These are phyloP conservation scores for Notolepis coatsorum DNA, from an alignment of 2,797 vertebrate species.

Conservation along the genomic window DNA sequence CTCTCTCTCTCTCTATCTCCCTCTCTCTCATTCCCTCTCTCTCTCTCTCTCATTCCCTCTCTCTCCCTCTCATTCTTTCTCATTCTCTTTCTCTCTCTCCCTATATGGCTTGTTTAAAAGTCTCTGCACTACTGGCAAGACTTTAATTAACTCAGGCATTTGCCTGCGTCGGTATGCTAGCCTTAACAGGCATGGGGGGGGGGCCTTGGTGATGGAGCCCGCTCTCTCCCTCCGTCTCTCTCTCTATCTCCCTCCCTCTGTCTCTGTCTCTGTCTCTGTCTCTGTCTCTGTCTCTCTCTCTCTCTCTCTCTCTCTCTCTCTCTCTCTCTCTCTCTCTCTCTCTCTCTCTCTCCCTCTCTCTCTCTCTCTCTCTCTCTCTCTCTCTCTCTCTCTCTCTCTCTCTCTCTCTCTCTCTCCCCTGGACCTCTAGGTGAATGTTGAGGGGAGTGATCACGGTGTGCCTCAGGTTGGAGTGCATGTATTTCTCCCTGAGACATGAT, in stretches of 20 bases:
- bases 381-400: neutral
- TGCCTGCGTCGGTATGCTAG: too few species aligned
- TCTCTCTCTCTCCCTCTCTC: neutral
- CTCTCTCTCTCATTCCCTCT: neutral
- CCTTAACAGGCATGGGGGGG: too few species aligned
- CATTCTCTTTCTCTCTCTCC: neutral
- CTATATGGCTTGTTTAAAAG: too few species aligned
- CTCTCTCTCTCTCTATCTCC: neutral
- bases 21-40: neutral
- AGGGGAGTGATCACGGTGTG: too few species aligned
- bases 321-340: neutral
- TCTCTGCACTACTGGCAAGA: too few species aligned
- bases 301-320: neutral
- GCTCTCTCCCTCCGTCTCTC: constrained; percentile 7
- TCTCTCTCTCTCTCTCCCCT: constrained; percentile 2
- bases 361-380: constrained; percentile 33
- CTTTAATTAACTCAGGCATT: too few species aligned
- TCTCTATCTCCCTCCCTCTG: neutral
- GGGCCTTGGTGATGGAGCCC: too few species aligned
- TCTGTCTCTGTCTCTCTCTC: neutral
- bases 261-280: neutral
- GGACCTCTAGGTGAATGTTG: constrained; percentile 11
- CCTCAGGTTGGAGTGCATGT: too few species aligned
- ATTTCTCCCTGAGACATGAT: too few species aligned
- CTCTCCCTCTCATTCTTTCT: constrained; percentile 33